Evolutionary conservation across 37 sponge, comb jelly and placozoan genomes (phyloP).

Genomic region (Haliclona indistincta): DNA sequence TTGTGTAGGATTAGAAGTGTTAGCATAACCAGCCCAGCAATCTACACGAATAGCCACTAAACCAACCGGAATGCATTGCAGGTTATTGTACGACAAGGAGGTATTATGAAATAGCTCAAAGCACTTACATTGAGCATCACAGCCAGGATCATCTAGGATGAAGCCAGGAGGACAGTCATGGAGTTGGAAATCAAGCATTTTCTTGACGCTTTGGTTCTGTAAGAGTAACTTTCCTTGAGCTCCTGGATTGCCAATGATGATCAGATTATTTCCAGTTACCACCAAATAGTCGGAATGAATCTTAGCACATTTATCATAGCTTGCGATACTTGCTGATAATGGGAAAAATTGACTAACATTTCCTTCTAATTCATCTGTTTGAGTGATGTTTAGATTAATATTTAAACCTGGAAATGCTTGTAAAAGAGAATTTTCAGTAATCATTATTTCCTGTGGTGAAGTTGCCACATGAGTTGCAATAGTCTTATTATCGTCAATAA

Average conservation of each 20-base stretch:
- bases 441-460: neutral
- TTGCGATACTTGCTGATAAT: neutral
- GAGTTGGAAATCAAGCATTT: neutral
- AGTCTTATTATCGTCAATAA: too few relatives aligned
- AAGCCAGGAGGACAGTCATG: neutral
- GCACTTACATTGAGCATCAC: constrained; percentile 10
- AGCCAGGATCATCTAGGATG: neutral
- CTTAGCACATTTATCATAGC: too few relatives aligned
- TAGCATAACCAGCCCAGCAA: constrained; percentile 43
- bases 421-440: too few relatives aligned
- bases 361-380: neutral
- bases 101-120: too few relatives aligned
- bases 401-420: neutral
- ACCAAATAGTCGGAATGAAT: too few relatives aligned
- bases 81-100: neutral
- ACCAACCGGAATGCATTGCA: neutral
- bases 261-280: neutral
- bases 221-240: neutral
- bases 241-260: constrained; percentile 1
- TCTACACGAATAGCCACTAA: neutral
- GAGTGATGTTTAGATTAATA: neutral
- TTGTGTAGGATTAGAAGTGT: neutral
- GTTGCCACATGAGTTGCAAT: neutral
- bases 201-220: neutral
- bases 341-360: neutral